Conservation (phyloP, 2,113 vertebrate genomes). For the Saiga tatarica region DNA sequence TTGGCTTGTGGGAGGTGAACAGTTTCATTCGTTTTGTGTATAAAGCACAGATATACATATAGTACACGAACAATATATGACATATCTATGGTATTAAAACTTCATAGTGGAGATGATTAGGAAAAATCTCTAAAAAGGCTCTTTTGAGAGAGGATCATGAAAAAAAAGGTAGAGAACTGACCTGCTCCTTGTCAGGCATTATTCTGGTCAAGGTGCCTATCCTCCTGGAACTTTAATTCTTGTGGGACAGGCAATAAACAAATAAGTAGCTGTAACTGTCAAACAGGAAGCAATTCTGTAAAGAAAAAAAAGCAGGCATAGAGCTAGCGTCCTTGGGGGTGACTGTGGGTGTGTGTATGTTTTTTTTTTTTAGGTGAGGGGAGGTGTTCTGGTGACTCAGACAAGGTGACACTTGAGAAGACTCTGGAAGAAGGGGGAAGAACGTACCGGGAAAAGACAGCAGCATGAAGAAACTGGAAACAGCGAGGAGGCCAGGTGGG, state of each 20-base stretch:
- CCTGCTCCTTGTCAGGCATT: not conserved
- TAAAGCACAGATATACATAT: not conserved
- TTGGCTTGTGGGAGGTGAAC: not conserved
- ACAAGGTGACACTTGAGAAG: not conserved
- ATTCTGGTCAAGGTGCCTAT: not conserved
- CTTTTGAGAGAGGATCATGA: not conserved
- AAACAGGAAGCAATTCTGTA: not conserved
- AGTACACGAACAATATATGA: too few relatives aligned
- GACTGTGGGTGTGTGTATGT: not conserved
- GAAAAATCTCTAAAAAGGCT: not conserved
- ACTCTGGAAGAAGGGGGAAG: not conserved
- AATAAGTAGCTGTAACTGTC: not conserved
- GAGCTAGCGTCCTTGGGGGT: rapidly evolving
- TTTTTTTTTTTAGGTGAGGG: not conserved
- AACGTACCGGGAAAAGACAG: not conserved
- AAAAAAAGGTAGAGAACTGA: not conserved
- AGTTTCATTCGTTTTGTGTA: not conserved
- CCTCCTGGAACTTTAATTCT: not conserved
- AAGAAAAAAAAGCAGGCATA: not conserved
- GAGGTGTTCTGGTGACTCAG: not conserved
- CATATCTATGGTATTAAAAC: not conserved
- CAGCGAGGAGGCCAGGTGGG: not conserved
- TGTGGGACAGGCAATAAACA: not conserved
- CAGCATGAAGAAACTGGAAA: not conserved
- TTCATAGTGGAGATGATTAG: not conserved